phyloP scores from a whole-genome alignment of 1,140 invertebrate genomes.

The Cephus cinctus region DNA sequence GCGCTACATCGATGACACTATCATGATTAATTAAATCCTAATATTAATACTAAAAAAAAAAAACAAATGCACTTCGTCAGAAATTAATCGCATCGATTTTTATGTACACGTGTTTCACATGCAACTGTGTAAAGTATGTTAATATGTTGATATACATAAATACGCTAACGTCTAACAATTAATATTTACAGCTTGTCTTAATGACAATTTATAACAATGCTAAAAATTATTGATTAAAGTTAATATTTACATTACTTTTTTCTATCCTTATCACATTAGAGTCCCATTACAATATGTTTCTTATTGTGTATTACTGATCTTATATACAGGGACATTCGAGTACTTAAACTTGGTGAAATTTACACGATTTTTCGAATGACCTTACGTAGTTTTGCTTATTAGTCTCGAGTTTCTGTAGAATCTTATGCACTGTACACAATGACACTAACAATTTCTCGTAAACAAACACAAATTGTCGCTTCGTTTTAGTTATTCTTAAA shows the following conservation, averaged over 20 bases:
- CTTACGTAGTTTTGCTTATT: not conserved
- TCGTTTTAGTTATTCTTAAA: not conserved
- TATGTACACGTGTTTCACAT: not conserved
- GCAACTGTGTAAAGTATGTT: not conserved
- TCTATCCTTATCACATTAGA: not conserved
- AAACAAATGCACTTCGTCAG: too few species aligned
- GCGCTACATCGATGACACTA: not conserved
- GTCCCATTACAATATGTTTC: not conserved
- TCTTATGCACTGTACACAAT: not conserved
- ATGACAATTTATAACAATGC: not conserved
- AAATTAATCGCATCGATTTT: not conserved
- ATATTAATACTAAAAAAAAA: too few species aligned
- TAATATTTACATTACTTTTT: not conserved
- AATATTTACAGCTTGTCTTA: not conserved
- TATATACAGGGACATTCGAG: constrained; percentile 10
- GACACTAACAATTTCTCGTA: not conserved
- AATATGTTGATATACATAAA: not conserved
- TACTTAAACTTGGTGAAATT: constrained; percentile 6
- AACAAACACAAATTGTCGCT: not conserved
- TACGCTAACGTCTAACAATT: not conserved
- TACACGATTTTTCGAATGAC: not conserved
- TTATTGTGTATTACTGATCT: not conserved
- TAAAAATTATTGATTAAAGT: not conserved
- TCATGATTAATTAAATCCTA: too few species aligned
- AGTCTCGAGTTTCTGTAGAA: not conserved